Conservation (phyloP, 2,113 vertebrate species). For the Macrotus californicus region DNA sequence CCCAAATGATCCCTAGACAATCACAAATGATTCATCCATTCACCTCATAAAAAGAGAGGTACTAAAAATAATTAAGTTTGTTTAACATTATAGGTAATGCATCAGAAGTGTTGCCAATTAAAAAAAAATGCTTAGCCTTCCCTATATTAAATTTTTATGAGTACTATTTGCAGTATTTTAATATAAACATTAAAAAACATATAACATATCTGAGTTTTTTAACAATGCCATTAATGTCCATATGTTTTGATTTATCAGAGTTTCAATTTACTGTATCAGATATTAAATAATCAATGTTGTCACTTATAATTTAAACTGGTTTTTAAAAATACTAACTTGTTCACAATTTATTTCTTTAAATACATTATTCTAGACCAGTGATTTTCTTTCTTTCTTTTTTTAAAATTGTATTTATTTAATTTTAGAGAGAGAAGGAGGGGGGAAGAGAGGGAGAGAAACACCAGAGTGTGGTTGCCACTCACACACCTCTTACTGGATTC, state of each 20-base stretch:
- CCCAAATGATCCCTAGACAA: background rate
- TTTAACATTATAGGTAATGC: background rate
- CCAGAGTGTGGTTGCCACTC: no score
- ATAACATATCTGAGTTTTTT: background rate
- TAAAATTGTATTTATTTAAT: no score
- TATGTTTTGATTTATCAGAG: background rate
- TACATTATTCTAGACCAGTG: background rate
- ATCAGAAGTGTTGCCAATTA: background rate
- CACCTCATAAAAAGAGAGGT: background rate
- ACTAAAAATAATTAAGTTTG: background rate
- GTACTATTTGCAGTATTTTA: background rate
- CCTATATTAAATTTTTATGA: background rate
- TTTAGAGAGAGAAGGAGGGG: no score
- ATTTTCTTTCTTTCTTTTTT: background rate
- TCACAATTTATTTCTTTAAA: background rate
- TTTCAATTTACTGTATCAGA: background rate
- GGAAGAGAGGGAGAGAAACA: no score
- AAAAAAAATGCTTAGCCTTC: background rate
- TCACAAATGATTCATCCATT: background rate
- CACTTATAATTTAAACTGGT: background rate
- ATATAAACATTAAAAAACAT: background rate
- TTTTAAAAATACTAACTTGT: background rate
- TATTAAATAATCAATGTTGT: background rate
- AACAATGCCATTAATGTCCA: background rate
- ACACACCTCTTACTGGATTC: no score